Percentiles rank a stretch among this genome's conserved stretches.
These are phyloP conservation scores for Cheirogaleus major DNA, from an alignment of 2,797 vertebrate species.

Conservation along the genomic window DNA sequence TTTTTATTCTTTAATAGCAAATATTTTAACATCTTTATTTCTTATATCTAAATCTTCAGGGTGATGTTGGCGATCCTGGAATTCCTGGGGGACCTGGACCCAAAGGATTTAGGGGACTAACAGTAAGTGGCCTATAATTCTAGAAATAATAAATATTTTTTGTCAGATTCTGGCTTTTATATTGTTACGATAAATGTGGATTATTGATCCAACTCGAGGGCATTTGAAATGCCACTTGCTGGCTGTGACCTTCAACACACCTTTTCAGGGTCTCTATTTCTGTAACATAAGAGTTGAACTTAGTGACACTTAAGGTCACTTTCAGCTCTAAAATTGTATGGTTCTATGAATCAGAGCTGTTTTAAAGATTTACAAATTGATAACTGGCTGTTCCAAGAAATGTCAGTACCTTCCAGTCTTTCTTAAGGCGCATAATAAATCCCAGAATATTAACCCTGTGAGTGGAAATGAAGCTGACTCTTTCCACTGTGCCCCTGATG, in stretches of 20 bases:
- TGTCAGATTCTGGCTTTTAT: neutral
- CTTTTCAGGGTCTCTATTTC: neutral
- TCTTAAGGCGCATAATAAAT: neutral
- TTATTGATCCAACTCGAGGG: neutral
- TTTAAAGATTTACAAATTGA: constrained; percentile 3
- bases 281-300: neutral
- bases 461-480: neutral
- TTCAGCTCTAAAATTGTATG: neutral
- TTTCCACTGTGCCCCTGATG: neutral
- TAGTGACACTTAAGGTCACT: neutral
- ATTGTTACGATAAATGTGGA: neutral
- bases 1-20: constrained; percentile 10
- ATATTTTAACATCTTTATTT: constrained; percentile 43
- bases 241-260: neutral
- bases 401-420: neutral
- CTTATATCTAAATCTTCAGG: constrained; percentile 52
- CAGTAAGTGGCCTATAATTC: neutral
- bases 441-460: neutral
- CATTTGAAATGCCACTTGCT: neutral
- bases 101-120: constrained; percentile 67
- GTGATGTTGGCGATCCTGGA: constrained; percentile 53
- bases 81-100: constrained; percentile 36
- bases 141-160: neutral
- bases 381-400: neutral
- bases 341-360: neutral